phyloP scores from a whole-genome alignment of 2,888 invertebrate species.

The Eurois occulta region DNA sequence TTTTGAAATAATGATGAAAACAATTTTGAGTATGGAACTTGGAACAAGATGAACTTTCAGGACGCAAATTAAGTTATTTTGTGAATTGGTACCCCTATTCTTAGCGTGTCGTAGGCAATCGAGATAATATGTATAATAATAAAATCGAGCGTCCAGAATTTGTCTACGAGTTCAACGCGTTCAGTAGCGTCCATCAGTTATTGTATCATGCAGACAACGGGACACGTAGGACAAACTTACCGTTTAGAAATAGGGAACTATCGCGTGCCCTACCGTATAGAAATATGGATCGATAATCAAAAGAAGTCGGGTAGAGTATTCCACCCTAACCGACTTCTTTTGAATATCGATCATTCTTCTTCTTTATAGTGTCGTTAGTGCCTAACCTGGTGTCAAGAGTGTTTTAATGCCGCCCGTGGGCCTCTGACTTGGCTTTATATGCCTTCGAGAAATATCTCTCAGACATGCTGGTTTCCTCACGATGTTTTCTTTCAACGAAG shows the following conservation, averaged over 20 bases:
- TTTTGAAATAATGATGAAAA: conserved; percentile 12
- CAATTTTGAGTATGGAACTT: background rate
- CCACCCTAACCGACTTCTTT: background rate
- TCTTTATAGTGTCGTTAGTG: too few relatives aligned
- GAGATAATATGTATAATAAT: too few relatives aligned
- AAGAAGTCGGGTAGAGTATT: too few relatives aligned
- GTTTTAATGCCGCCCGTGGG: too few relatives aligned
- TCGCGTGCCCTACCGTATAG: background rate
- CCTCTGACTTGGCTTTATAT: too few relatives aligned
- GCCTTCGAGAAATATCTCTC: too few relatives aligned
- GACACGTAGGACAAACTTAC: background rate
- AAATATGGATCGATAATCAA: too few relatives aligned
- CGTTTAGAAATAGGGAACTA: background rate
- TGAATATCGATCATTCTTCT: background rate
- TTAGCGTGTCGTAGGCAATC: background rate
- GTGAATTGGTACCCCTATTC: background rate
- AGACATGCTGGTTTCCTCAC: too few relatives aligned
- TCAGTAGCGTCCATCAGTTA: background rate
- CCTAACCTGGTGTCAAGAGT: too few relatives aligned
- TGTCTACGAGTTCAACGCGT: background rate
- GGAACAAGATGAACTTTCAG: background rate
- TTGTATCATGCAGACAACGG: background rate
- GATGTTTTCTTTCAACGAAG: too few relatives aligned
- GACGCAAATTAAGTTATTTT: background rate
- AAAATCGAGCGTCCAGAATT: too few relatives aligned